Evolutionary conservation across 2,797 vertebrate species (phyloP).

Genomic region (Sarcophilus harrisii): DNA sequence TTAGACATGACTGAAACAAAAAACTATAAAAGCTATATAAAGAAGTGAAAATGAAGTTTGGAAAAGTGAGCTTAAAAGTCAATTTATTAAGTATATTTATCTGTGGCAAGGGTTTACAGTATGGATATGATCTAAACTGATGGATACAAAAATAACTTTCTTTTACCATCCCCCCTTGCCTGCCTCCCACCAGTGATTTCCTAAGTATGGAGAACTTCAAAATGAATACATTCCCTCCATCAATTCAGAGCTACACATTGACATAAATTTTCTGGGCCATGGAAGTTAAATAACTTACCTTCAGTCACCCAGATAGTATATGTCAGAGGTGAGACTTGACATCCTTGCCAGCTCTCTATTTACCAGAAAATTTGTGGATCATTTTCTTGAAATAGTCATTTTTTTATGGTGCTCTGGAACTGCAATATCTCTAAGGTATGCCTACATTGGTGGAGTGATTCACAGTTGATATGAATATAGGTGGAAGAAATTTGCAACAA

Average conservation of each 20-base stretch:
- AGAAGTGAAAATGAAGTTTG: not conserved
- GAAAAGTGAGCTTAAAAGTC: not conserved
- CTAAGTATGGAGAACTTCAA: not conserved
- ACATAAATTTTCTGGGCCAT: not conserved
- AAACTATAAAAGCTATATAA: not conserved
- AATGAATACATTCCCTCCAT: not conserved
- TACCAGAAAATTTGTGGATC: not conserved
- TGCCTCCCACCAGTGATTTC: not conserved
- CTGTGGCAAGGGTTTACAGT: not conserved
- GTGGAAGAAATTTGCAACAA: not conserved
- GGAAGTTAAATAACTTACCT: not conserved
- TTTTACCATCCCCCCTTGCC: not conserved
- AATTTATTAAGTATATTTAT: not conserved
- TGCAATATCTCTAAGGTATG: not conserved
- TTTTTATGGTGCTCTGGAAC: not conserved
- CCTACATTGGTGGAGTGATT: not conserved
- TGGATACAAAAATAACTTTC: not conserved
- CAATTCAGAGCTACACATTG: not conserved
- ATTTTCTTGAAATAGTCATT: not conserved
- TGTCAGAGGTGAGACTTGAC: not conserved
- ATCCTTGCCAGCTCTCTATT: not conserved
- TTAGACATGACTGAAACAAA: not conserved
- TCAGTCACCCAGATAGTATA: not conserved
- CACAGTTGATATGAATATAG: not conserved
- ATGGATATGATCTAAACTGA: not conserved